Conservation (phyloP, 1,140 invertebrate genomes). For the Notospermus geniculatus region DNA sequence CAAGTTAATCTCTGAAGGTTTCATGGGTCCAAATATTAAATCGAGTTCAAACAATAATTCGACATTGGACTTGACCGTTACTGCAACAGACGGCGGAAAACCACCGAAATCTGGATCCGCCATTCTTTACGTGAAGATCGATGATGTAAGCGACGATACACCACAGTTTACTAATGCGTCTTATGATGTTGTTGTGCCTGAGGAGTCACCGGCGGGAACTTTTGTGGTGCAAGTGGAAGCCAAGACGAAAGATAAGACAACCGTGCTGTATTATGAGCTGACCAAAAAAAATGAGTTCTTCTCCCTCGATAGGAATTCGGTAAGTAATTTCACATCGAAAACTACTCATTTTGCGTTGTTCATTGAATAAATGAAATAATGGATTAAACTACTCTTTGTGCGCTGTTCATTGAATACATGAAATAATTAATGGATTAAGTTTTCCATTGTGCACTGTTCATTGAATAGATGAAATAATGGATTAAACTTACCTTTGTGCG, state of each 20-base stretch:
- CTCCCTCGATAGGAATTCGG: background rate
- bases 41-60: background rate
- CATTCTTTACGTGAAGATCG: background rate
- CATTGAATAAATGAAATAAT: too few species aligned
- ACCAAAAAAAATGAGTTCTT: slow-evolving; percentile 1
- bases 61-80: background rate
- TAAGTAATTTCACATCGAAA: background rate
- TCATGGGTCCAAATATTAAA: background rate
- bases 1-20: background rate
- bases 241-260: slow-evolving; percentile 2
- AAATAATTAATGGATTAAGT: too few species aligned
- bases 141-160: slow-evolving; percentile 7
- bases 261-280: background rate
- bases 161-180: background rate
- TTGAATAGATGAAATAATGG: too few species aligned
- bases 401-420: too few species aligned
- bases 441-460: too few species aligned
- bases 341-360: too few species aligned
- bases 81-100: background rate
- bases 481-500: too few species aligned
- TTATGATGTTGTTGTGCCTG: background rate
- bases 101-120: background rate
- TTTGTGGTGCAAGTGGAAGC: background rate
- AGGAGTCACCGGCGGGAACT: background rate
- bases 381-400: too few species aligned